Conservation (phyloP, 2,113 vertebrate species). For the Lophochroa leadbeateri region DNA sequence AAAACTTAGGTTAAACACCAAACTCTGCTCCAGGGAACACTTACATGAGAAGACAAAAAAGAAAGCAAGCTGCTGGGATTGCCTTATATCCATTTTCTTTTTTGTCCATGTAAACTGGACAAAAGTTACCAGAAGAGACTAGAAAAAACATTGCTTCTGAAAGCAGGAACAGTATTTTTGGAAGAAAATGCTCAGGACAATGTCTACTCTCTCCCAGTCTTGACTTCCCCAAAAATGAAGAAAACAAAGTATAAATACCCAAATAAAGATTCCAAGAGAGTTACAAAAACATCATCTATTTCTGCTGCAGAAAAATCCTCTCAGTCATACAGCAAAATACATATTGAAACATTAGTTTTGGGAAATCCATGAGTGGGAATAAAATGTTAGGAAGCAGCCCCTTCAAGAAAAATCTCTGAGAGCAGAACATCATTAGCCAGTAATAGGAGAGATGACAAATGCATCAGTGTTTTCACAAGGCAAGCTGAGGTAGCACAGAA, state of each 20-base stretch:
- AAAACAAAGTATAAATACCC: conserved; percentile 2
- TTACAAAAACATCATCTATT: conserved; percentile 22
- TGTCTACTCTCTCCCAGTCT: not conserved
- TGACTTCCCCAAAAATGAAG: conserved; percentile 5
- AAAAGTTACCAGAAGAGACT: conserved; percentile 14
- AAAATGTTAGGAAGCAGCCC: not conserved
- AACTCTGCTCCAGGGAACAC: not conserved
- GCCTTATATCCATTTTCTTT: not conserved
- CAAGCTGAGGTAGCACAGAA: not conserved
- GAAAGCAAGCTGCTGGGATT: not conserved
- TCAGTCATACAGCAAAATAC: not conserved
- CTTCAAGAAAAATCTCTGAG: not conserved
- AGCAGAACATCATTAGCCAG: not conserved
- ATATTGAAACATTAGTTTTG: not conserved
- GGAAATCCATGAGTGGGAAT: not conserved
- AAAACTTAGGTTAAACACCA: not conserved
- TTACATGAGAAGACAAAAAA: not conserved
- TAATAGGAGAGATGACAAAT: not conserved
- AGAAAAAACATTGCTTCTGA: not conserved
- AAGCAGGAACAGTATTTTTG: conserved; percentile 45
- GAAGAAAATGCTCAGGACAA: conserved; percentile 11
- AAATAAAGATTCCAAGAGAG: not conserved
- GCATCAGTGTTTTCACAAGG: not conserved
- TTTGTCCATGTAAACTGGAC: not conserved
- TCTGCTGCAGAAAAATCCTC: not conserved